phyloP scores from a whole-genome alignment of 2,113 vertebrate genomes.

The Burhinus oedicnemus region DNA sequence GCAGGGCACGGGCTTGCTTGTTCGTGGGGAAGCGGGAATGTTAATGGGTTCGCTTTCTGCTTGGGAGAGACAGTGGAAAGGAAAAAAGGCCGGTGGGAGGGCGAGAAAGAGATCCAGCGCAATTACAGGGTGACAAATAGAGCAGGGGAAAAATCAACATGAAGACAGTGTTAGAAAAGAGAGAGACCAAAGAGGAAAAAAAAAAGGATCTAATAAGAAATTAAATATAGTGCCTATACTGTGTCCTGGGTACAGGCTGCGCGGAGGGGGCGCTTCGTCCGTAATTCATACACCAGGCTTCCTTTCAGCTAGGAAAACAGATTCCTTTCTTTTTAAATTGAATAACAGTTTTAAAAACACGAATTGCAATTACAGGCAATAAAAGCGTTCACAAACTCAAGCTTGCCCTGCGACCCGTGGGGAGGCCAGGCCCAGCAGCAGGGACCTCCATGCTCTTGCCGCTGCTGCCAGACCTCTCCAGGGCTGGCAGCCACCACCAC shows the following conservation, averaged over 20 bases:
- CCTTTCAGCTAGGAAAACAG: not conserved
- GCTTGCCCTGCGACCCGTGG: rapidly evolving
- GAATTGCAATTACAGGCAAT: not conserved
- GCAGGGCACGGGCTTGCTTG: not conserved
- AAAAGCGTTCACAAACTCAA: not conserved
- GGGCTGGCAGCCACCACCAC: not conserved
- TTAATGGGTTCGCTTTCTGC: not conserved
- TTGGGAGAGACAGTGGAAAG: not conserved
- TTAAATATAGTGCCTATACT: not conserved
- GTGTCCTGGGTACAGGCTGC: not conserved
- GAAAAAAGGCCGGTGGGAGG: not conserved
- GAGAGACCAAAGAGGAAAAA: not conserved
- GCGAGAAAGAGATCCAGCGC: not conserved
- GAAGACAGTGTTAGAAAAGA: not conserved
- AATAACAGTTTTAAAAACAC: not conserved
- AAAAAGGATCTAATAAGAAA: not conserved
- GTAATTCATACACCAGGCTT: not conserved
- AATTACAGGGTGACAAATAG: not conserved
- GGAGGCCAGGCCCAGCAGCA: not conserved
- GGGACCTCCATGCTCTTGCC: rapidly evolving
- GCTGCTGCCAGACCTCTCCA: not conserved
- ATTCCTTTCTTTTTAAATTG: not conserved
- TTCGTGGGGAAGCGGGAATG: not conserved
- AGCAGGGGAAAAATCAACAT: not conserved
- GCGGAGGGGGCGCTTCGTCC: rapidly evolving